These are phyloP conservation scores for Tringa solitaria DNA, from an alignment of 2,113 vertebrate species.

Conservation along the genomic window DNA sequence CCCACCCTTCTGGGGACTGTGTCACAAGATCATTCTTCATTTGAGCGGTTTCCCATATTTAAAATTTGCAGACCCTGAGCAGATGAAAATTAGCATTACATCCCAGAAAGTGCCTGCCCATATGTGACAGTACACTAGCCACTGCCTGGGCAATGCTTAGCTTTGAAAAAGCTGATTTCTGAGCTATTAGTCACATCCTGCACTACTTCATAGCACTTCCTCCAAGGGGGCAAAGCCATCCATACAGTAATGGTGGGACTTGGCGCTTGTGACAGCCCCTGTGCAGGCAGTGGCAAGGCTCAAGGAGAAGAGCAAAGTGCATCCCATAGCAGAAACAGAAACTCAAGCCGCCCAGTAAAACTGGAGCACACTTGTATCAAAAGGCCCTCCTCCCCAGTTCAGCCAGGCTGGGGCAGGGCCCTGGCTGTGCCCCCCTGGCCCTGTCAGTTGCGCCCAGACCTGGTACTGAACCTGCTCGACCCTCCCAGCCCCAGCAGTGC, in stretches of 20 bases:
- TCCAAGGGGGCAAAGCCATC: not conserved
- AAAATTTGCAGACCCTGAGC: not conserved
- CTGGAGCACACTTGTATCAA: no score
- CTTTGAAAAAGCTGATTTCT: not conserved
- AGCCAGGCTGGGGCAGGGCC: not conserved
- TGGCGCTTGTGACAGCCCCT: not conserved
- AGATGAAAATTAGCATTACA: not conserved
- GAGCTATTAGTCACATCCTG: not conserved
- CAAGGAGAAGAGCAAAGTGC: no score
- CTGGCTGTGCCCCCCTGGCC: not conserved
- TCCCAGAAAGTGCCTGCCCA: fast-evolving
- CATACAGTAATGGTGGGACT: fast-evolving
- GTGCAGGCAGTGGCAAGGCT: fast-evolving
- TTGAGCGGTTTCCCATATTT: not conserved
- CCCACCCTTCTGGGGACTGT: not conserved
- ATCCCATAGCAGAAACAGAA: not conserved
- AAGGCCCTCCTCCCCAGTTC: not conserved
- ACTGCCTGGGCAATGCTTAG: not conserved
- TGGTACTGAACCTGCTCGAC: not conserved
- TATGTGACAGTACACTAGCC: not conserved
- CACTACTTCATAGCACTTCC: not conserved
- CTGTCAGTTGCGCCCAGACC: not conserved
- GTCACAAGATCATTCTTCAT: not conserved
- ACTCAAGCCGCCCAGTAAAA: not conserved
- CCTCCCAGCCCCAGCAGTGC: fast-evolving